Evolutionary conservation across 1,140 invertebrate genomes (phyloP).

Genomic region (Drosophila pachea): DNA sequence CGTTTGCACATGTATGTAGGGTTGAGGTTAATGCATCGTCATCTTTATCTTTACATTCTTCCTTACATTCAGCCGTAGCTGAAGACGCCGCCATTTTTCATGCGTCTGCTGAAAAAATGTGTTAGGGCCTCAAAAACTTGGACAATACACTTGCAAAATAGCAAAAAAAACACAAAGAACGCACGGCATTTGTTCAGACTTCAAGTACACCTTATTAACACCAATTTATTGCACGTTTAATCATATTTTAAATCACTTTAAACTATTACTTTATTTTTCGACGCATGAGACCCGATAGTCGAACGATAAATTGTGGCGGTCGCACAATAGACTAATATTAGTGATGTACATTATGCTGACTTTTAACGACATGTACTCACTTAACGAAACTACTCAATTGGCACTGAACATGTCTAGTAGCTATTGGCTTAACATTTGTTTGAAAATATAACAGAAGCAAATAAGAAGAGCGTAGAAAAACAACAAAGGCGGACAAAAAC

Average conservation of each 20-base stretch:
- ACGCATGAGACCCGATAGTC: constrained; percentile 41
- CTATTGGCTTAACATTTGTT: constrained; percentile 36
- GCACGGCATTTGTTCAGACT: constrained; percentile 46
- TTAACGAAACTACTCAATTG: constrained; percentile 28
- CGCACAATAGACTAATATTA: constrained; percentile 4
- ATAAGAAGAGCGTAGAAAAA: constrained; percentile 47
- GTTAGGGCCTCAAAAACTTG: constrained; percentile 46
- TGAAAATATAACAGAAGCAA: constrained; percentile 39
- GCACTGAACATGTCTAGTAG: not conserved
- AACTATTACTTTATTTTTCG: constrained; percentile 45
- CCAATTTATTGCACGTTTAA: constrained; percentile 26
- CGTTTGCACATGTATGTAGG: constrained; percentile 87
- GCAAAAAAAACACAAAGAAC: constrained; percentile 38
- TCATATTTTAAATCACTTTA: constrained; percentile 47
- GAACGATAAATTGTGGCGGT: constrained; percentile 30
- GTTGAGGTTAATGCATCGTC: constrained; percentile 67
- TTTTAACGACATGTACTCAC: constrained; percentile 3
- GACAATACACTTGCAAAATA: constrained; percentile 51
- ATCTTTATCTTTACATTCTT: constrained; percentile 73
- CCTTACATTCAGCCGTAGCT: constrained; percentile 52
- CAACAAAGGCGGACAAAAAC: constrained; percentile 50
- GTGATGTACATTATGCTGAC: not conserved
- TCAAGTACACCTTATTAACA: constrained; percentile 26
- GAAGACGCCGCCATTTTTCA: constrained; percentile 74
- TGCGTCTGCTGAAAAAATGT: constrained; percentile 69